Conservation (phyloP, 1,140 invertebrate species). For the Matsumurasca onukii region DNA sequence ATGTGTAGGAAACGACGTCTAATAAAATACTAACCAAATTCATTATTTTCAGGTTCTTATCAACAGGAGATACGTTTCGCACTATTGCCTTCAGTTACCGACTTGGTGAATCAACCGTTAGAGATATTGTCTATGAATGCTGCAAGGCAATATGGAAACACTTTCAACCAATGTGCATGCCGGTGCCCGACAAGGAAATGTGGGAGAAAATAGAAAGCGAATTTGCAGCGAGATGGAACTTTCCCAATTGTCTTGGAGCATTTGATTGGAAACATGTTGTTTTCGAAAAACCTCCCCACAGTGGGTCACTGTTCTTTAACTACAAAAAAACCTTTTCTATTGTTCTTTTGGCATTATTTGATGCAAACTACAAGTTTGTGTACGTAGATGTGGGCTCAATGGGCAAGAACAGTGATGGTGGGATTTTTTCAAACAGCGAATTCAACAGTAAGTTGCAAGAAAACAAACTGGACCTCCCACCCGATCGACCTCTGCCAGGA, state of each 20-base stretch:
- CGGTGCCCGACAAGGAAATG: slow-evolving; percentile 23
- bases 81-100: slow-evolving; percentile 39
- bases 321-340: slow-evolving; percentile 50
- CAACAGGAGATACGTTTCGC: slow-evolving; percentile 33
- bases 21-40: slow-evolving; percentile 13
- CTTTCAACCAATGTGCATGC: slow-evolving; percentile 36
- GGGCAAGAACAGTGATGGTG: slow-evolving; percentile 48
- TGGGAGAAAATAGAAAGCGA: slow-evolving; percentile 28
- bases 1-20: too few species aligned
- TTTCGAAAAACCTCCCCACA: slow-evolving; percentile 47
- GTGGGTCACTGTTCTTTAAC: slow-evolving; percentile 53
- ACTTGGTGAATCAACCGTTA: slow-evolving; percentile 40
- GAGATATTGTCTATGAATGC: slow-evolving; percentile 39
- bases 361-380: slow-evolving; percentile 45
- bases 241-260: slow-evolving; percentile 48
- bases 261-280: slow-evolving; percentile 51
- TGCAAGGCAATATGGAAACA: slow-evolving; percentile 36
- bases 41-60: slow-evolving; percentile 31
- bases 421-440: slow-evolving; percentile 43
- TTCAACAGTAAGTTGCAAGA: slow-evolving; percentile 44
- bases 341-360: slow-evolving; percentile 48
- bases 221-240: slow-evolving; percentile 41
- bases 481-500: slow-evolving; percentile 38
- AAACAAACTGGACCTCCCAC: slow-evolving; percentile 44
- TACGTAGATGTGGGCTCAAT: slow-evolving; percentile 49